These are phyloP conservation scores for Syrmaticus mikado DNA, from an alignment of 2,113 vertebrate species.

Conservation along the genomic window DNA sequence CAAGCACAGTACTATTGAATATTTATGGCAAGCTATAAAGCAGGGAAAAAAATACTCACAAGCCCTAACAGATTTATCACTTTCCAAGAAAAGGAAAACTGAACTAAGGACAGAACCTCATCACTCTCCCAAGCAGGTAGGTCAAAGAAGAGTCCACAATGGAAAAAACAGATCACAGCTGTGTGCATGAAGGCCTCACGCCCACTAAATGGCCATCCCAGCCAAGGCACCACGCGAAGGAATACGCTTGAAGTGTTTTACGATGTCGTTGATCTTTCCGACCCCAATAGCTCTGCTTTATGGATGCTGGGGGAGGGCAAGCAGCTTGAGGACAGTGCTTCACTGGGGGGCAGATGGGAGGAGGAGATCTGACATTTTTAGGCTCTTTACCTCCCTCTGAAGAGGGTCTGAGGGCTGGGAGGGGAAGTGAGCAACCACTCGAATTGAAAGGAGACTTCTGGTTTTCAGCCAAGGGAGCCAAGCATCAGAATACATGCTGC, in stretches of 20 bases:
- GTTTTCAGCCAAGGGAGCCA: slow-evolving; percentile 1
- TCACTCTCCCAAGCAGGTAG: neutral
- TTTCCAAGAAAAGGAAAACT: neutral
- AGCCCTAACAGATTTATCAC: neutral
- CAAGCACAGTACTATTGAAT: neutral
- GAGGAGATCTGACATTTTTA: neutral
- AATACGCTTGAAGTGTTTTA: neutral
- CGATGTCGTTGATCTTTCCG: neutral
- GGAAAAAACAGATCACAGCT: neutral
- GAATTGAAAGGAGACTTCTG: slow-evolving; percentile 18
- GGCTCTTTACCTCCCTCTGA: neutral
- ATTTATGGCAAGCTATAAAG: neutral
- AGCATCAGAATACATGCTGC: rapidly evolving
- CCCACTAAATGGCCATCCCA: neutral
- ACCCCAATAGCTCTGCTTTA: neutral
- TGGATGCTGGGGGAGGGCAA: neutral
- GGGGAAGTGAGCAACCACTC: neutral
- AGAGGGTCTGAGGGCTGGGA: neutral
- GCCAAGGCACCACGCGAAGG: neutral
- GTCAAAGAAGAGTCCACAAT: neutral
- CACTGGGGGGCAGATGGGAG: neutral
- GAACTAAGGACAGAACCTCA: neutral
- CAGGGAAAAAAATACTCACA: rapidly evolving
- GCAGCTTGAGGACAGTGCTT: neutral
- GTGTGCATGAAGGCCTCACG: neutral